Base-by-base conservation (phyloP, 2,113 vertebrate genomes). In the Heterocephalus glaber region DNA sequence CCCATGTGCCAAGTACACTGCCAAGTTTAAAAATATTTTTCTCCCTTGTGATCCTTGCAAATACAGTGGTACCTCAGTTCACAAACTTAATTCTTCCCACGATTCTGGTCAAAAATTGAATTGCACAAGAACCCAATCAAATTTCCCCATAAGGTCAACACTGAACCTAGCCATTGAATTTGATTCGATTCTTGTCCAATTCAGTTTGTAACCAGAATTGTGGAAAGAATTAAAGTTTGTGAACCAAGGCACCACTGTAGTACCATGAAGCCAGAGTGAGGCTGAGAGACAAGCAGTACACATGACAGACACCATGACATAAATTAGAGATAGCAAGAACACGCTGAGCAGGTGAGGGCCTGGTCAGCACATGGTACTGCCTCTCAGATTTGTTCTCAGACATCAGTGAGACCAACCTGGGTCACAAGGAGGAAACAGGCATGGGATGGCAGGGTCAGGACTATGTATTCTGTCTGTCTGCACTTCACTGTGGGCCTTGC, bases 21-120 rank as follows among this genome's bases (percentile, higher is more conserved):
- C 24, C 77, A 79, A 61, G 35, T 87, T 90, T 90, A 44, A 72
- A 86, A 79, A 86, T 92, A 44, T 65, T 77, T 61, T 54, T 28
- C 44, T 61, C 38, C 60, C 65, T 56, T 58, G n/a, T 30, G 47
- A 80, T 66, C 58, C 56, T 92, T 77, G n/a, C 5, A 47, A 61
- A 63, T 47, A 74, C 24, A 74, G 70, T 33, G 61, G 61, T 33
- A 65, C 28, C 61, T 65, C 61, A 33, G 61, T 33, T 65, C 28
- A 65, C 10, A 33, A 11, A 33, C 30, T 65, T 28, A 65, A 12
- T n/a, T n/a, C n/a, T n/a, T n/a, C n/a, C n/a, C n/a, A n/a, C n/a
- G n/a, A n/a, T n/a, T n/a, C n/a, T n/a, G n/a, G n/a, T n/a, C n/a
- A n/a, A n/a, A n/a, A n/a, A n/a, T n/a, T n/a, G n/a, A n/a, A n/a